These are phyloP conservation scores for Colius striatus DNA, from an alignment of 2,113 vertebrate species.

Conservation along the genomic window DNA sequence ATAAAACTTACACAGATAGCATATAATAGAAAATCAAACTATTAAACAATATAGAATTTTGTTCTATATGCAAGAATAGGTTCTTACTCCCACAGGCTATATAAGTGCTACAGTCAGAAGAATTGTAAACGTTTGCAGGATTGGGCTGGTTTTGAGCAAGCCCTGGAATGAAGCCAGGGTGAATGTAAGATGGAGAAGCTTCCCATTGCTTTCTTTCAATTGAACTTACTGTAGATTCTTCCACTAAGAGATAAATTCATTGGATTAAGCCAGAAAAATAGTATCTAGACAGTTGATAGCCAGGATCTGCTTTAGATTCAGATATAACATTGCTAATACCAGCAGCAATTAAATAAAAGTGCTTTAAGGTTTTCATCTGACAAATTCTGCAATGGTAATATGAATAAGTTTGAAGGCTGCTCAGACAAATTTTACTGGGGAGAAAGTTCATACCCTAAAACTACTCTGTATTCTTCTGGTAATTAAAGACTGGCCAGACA, in stretches of 20 bases:
- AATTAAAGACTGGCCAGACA: neutral
- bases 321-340: neutral
- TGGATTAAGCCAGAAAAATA: neutral
- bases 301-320: neutral
- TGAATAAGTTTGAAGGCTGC: neutral
- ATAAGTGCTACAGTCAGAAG: neutral
- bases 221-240: neutral
- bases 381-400: neutral
- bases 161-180: neutral
- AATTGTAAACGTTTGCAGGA: neutral
- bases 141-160: neutral
- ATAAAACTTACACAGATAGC: conserved; percentile 48
- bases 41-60: neutral
- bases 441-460: neutral
- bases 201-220: neutral
- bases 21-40: conserved; percentile 54
- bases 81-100: neutral
- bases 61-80: neutral
- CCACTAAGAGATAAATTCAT: neutral
- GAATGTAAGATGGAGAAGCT: neutral
- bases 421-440: rapidly evolving
- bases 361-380: neutral
- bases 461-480: neutral
- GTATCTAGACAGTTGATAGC: neutral
- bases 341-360: neutral